Evolutionary conservation across 2,888 invertebrate species (phyloP), one percentile per base, ranked within the genome.

Genomic region (Seira sanloemensis): DNA sequence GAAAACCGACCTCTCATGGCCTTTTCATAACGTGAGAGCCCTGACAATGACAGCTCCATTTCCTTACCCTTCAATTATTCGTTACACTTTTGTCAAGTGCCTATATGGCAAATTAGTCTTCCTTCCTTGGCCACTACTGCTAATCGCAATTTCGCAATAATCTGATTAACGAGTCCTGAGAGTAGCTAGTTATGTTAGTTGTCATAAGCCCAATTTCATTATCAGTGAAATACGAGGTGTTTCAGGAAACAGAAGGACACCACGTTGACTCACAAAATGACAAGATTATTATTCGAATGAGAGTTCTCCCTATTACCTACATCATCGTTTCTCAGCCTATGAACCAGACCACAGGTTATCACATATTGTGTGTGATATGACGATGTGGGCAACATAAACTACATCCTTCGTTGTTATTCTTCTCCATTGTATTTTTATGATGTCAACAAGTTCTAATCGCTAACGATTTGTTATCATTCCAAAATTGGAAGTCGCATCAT

Each of bases 11-110:
- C 83, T n/a, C n/a, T 67, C 78, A 83, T 77, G 74, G 78, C 78
- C 78, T 78, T 84, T 78, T n/a, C 37, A 37, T 37, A 37, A 37
- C 37, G 37, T 37, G 12, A 37, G 46, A 78, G 69, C 84, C 84
- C 78, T 84, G 84, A 84, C 84, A 84, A 78, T 84, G 84, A 84
- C 78, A 84, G 76, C 84, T 84, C 73, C 78, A 84, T 78, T 84
- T 84, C 84, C 83, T 83, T 37, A 73, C 69, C 84, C 77, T 78
- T 72, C 73, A 74, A 72, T 54, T 54, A 73, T 68, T 73, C 37
- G 73, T 67, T 73, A 78, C 73, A 84, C 58, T 75, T 82, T 84
- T 84, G 50, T 18, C 68, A 26, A 68, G 46, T 67, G 18, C 74
- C 21, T 68, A 78, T 68, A 78, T 69, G 67, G 69, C 74, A 84